Conservation (phyloP, 1,140 invertebrate species). For the Dryas iulia region DNA sequence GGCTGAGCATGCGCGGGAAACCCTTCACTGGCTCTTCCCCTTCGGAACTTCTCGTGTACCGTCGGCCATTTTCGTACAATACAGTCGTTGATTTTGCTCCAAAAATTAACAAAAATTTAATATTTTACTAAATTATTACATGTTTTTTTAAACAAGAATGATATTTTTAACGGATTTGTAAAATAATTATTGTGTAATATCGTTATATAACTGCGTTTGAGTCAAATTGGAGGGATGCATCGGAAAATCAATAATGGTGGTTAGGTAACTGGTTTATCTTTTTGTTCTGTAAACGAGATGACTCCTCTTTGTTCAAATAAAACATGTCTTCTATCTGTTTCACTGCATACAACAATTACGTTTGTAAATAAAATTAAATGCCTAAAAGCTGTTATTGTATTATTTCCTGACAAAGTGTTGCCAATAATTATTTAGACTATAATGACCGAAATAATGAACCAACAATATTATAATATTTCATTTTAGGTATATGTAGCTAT, state of each 20-base stretch:
- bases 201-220: neutral
- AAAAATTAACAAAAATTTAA: neutral
- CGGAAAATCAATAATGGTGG: slow-evolving; percentile 8
- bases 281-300: neutral
- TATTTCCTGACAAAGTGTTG: too few species aligned
- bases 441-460: too few species aligned
- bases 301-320: neutral
- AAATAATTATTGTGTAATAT: neutral
- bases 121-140: neutral
- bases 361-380: too few species aligned
- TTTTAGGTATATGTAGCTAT: too few species aligned
- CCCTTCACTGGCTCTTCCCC: slow-evolving; percentile 46
- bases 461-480: too few species aligned
- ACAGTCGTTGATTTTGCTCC: slow-evolving; percentile 18
- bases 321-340: too few species aligned
- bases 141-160: neutral
- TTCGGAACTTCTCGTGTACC: slow-evolving; percentile 38
- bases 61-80: slow-evolving; percentile 25
- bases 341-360: too few species aligned
- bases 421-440: too few species aligned
- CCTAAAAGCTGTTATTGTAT: too few species aligned
- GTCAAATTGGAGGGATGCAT: neutral
- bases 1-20: slow-evolving; percentile 63
- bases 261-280: slow-evolving; percentile 10
- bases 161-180: neutral